Evolutionary conservation across 1,140 invertebrate species (phyloP).

Genomic region (Conus ventricosus): DNA sequence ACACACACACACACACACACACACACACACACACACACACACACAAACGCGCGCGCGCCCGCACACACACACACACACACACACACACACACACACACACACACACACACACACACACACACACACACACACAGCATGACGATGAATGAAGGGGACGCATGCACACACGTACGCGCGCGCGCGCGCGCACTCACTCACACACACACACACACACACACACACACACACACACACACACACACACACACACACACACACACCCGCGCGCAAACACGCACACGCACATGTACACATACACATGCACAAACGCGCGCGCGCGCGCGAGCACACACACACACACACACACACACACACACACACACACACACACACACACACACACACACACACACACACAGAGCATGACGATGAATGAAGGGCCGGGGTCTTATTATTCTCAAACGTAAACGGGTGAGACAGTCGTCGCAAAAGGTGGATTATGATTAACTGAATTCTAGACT

Average conservation of each 20-base stretch:
- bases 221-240: neutral
- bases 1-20: conserved; percentile 10
- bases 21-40: conserved; percentile 15
- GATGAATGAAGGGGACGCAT: too few species aligned
- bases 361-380: conserved; percentile 17
- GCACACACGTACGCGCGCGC: conserved; percentile 9
- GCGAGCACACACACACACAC: conserved; percentile 20
- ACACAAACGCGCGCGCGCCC: too few species aligned
- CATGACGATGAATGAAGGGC: too few species aligned
- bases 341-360: conserved; percentile 16
- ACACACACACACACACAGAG: neutral
- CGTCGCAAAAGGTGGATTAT: too few species aligned
- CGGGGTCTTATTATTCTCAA: too few species aligned
- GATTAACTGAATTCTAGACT: too few species aligned
- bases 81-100: conserved; percentile 15
- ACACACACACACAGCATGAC: too few species aligned
- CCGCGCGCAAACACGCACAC: too few species aligned
- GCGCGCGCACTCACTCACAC: conserved; percentile 24
- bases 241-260: neutral
- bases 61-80: conserved; percentile 12
- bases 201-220: conserved; percentile 31
- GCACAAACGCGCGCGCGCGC: conserved; percentile 4
- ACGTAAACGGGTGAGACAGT: too few species aligned
- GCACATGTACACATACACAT: neutral
- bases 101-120: neutral